Base-by-base conservation (phyloP, 2,888 invertebrate species). In the Troides helena region DNA sequence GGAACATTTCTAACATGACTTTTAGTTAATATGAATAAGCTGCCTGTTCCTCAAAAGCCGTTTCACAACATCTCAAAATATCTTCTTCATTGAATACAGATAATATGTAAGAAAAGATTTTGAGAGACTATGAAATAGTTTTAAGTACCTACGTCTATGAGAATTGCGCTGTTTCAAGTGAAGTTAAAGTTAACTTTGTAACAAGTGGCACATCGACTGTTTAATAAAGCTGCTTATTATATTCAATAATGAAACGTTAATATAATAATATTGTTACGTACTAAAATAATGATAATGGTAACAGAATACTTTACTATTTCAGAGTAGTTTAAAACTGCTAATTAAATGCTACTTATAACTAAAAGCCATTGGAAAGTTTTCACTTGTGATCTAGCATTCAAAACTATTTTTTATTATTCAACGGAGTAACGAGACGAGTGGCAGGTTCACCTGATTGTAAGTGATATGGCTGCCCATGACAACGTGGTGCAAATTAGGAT, bases 121-220 rank as follows among this genome's bases (percentile, higher is more conserved):
- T 75, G 78, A 80, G 66, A 79, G 73, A 77, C 77, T 78, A 76
- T 77, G 77, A 81, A 81, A 81, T 73, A 78, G 79, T 71, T 81
- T 81, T 80, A 83, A 81, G 79, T 83, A 83, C 53, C 53, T 53
- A 53, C 4, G 53, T 50, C 50, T 50, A 50, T 17, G 50, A 50
- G 50, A 14, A 14, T 50, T 50, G 14, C 12, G 10, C 46, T 14
- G 46, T 46, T 46, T 46, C 46, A 46, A 14, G 14, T 46, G 30
- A 30, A 30, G 30, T 30, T 30, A 4, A 30, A 30, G 39, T 46
- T 12, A 46, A 46, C 46, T 14, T 46, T 46, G 14, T 46, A 46
- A 46, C 46, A 46, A 46, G 12, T 46, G 46, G 46, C 46, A 46
- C 14, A 46, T 12, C 12, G 3, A 14, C 12, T 46, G 14, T 46